A percentile compares a stretch with the other conserved stretches of the same genome.
Conservation (phyloP, 2,888 invertebrate genomes). For the Spilosoma lubricipeda region DNA sequence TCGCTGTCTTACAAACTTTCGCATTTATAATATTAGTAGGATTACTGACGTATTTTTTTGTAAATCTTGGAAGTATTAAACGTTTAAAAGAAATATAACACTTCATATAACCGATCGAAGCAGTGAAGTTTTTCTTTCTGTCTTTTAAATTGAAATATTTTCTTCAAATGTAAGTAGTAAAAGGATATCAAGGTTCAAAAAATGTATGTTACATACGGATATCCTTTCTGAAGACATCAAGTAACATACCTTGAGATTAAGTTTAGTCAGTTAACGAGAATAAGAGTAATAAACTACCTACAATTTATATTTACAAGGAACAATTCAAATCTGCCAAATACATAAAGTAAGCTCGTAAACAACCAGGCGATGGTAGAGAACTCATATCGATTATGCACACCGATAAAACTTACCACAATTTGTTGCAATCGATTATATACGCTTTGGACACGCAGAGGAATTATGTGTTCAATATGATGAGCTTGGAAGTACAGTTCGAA, state of each 20-base stretch:
- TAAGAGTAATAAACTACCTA: neutral
- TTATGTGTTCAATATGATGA: slow-evolving; percentile 49
- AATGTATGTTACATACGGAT: neutral
- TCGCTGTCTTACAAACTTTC: no score
- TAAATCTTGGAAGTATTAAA: neutral
- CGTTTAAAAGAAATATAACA: neutral
- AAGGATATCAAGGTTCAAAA: neutral
- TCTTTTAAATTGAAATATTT: neutral
- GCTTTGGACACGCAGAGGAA: slow-evolving; percentile 56
- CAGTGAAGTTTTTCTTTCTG: neutral
- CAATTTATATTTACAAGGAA: slow-evolving; percentile 6
- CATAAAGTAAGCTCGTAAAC: slow-evolving; percentile 27
- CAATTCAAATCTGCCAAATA: slow-evolving; percentile 11
- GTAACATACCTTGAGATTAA: neutral
- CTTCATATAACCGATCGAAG: neutral
- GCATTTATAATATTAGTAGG: no score
- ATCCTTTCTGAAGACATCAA: neutral
- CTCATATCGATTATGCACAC: slow-evolving; percentile 62
- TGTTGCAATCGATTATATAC: slow-evolving; percentile 68
- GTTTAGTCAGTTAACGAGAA: neutral
- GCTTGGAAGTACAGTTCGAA: slow-evolving; percentile 16
- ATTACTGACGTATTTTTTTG: neutral
- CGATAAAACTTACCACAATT: slow-evolving; percentile 67
- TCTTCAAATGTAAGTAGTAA: neutral
- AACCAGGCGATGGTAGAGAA: slow-evolving; percentile 41